Conservation (phyloP, 2,888 invertebrate species). For the Phaedon cochleariae region DNA sequence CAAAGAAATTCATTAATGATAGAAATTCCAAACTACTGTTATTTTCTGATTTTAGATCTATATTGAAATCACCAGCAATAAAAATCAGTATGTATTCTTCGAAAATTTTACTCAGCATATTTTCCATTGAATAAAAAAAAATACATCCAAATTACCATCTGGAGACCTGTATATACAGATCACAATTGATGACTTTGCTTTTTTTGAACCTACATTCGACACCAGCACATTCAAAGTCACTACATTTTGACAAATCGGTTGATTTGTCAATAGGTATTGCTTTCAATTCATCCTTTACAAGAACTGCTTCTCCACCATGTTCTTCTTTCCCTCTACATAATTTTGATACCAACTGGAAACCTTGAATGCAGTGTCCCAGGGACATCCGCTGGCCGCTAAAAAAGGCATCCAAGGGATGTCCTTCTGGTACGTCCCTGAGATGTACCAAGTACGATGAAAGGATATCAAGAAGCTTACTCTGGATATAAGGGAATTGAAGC, state of each 20-base stretch:
- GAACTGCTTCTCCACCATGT: conserved; percentile 3
- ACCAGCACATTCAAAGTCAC: neutral
- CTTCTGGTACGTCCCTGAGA: too few relatives aligned
- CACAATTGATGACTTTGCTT: neutral
- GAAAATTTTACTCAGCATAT: neutral
- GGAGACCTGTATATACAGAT: neutral
- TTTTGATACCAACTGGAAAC: too few relatives aligned
- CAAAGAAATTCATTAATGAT: neutral
- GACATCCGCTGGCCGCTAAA: too few relatives aligned
- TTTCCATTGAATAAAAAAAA: neutral
- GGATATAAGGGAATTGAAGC: too few relatives aligned
- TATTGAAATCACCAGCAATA: neutral
- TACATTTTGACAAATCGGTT: neutral
- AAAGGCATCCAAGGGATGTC: too few relatives aligned
- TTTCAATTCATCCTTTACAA: neutral
- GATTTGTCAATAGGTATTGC: neutral
- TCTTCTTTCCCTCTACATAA: neutral
- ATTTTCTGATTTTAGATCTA: neutral
- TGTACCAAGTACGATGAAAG: too few relatives aligned
- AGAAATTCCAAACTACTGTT: neutral
- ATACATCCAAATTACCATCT: neutral
- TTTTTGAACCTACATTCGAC: neutral
- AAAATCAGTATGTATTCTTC: neutral
- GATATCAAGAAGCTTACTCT: too few relatives aligned
- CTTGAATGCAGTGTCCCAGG: too few relatives aligned